Evolutionary conservation across 2,797 vertebrate genomes (phyloP).

Genomic region (Leuciscus waleckii): DNA sequence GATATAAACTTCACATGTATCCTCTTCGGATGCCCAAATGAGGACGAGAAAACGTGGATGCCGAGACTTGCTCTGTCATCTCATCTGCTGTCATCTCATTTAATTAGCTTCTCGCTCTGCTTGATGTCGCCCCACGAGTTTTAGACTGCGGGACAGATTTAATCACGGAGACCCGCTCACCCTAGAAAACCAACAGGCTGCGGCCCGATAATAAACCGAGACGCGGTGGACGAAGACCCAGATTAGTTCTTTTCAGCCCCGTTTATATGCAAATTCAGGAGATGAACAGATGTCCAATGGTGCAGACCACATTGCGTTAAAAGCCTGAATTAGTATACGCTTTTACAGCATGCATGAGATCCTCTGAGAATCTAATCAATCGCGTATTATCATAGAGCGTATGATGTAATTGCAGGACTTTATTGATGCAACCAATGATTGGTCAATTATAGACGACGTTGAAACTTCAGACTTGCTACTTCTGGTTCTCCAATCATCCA

Average conservation of each 20-base stretch:
- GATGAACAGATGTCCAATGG: conserved; percentile 54
- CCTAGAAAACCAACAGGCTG: conserved; percentile 28
- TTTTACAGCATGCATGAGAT: conserved; percentile 3
- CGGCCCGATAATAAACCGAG: neutral
- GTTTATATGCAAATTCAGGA: conserved; percentile 42
- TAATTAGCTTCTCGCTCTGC: conserved; percentile 57
- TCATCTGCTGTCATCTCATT: conserved; percentile 57
- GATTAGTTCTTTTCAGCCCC: conserved; percentile 33
- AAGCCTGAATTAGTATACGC: neutral
- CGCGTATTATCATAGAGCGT: neutral
- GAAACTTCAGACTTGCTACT: conserved; percentile 3
- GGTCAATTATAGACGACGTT: neutral
- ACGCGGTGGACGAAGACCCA: conserved; percentile 1
- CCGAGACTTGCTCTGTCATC: conserved; percentile 45
- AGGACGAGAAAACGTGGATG: conserved; percentile 36
- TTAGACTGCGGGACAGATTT: conserved; percentile 48
- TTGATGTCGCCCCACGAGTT: conserved; percentile 53
- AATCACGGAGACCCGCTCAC: conserved; percentile 48
- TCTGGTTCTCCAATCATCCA: neutral
- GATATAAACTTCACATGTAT: conserved; percentile 22
- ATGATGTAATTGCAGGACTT: conserved; percentile 25
- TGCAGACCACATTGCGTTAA: conserved; percentile 13
- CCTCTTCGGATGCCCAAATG: conserved; percentile 47
- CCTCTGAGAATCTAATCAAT: conserved; percentile 12
- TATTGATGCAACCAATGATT: conserved; percentile 10